Conservation (phyloP, 2,113 vertebrate species). For the Abramis brama region DNA sequence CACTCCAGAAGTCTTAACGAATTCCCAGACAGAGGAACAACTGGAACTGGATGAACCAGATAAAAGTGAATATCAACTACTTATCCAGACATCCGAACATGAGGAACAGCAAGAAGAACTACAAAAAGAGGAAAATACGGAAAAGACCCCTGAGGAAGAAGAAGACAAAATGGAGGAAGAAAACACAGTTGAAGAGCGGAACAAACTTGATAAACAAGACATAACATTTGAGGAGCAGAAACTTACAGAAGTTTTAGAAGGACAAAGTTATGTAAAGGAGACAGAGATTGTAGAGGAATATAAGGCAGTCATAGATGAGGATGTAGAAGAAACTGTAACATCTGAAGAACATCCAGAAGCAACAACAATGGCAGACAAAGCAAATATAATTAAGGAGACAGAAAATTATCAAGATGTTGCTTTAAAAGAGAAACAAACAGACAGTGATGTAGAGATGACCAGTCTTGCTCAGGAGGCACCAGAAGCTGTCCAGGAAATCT, state of each 20-base stretch:
- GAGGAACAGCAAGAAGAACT: neutral
- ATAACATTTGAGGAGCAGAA: neutral
- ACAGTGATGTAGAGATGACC: neutral
- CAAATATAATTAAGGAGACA: neutral
- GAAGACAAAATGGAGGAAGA: neutral
- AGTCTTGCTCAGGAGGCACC: neutral
- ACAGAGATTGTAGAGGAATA: neutral
- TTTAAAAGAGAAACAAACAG: slow-evolving; percentile 16
- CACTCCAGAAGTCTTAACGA: neutral
- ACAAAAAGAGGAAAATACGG: neutral
- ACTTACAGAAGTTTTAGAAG: neutral
- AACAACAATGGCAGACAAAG: neutral
- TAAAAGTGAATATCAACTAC: neutral
- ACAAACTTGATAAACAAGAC: neutral
- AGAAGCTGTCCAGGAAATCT: neutral
- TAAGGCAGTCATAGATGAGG: neutral
- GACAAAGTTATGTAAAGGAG: neutral
- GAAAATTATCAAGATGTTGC: neutral
- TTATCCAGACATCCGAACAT: neutral
- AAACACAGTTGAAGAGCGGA: neutral
- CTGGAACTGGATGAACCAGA: neutral
- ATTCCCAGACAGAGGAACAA: neutral
- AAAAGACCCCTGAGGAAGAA: neutral
- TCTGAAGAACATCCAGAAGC: neutral
- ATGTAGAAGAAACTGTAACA: neutral